phyloP scores from a whole-genome alignment of 2,113 vertebrate species.

The Sus scrofa region DNA sequence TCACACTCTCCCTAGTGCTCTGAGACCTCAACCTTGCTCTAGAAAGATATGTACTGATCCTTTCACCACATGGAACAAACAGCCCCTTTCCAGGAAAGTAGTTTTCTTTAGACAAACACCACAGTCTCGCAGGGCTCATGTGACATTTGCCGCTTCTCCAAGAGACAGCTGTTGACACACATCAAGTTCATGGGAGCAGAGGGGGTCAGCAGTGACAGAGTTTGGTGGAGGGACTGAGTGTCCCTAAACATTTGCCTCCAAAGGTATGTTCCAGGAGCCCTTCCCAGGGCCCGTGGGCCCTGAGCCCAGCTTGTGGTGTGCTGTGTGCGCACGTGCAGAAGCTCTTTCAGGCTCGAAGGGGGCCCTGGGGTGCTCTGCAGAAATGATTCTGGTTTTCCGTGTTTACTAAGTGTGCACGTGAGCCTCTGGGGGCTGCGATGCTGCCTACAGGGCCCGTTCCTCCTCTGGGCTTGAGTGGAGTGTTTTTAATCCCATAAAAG shows the following conservation, averaged over 20 bases:
- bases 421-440: slow-evolving; percentile 53
- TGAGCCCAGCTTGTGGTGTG: neutral
- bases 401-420: slow-evolving; percentile 67
- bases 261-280: neutral
- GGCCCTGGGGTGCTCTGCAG: neutral
- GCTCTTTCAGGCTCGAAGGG: neutral
- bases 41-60: neutral
- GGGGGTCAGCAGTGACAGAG: neutral
- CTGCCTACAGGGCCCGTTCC: slow-evolving; percentile 70
- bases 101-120: slow-evolving; percentile 21
- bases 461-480: slow-evolving; percentile 65
- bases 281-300: neutral
- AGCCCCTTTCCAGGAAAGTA: neutral
- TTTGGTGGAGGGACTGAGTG: neutral
- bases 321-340: neutral
- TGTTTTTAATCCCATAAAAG: slow-evolving; percentile 83
- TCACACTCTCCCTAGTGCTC: neutral
- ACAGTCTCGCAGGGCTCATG: neutral
- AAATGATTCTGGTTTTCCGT: slow-evolving; percentile 40
- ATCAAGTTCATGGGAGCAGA: slow-evolving; percentile 40
- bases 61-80: neutral
- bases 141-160: slow-evolving; percentile 54
- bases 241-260: neutral
- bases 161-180: slow-evolving; percentile 9
- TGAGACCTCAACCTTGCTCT: neutral